These are phyloP conservation scores for Pardalotus punctatus DNA, from an alignment of 2,113 vertebrate genomes.

Conservation along the genomic window DNA sequence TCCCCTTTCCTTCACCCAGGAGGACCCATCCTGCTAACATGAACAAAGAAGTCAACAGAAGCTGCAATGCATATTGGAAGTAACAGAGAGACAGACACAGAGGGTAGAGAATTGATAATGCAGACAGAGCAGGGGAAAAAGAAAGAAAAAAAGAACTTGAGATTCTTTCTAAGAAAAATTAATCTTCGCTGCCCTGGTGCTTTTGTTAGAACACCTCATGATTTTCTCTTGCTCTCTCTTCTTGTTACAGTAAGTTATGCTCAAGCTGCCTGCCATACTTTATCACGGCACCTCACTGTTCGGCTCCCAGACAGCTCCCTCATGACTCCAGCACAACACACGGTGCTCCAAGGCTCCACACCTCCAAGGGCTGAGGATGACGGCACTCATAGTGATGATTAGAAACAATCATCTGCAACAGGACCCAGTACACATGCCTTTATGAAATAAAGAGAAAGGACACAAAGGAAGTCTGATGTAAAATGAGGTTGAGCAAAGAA, in stretches of 20 bases:
- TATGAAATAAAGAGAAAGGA: background rate
- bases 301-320: background rate
- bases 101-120: constrained; percentile 43
- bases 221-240: constrained; percentile 38
- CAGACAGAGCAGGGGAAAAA: background rate
- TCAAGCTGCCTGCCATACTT: background rate
- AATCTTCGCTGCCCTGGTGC: constrained; percentile 6
- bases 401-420: background rate
- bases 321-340: accelerated
- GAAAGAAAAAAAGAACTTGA: constrained; percentile 36
- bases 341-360: background rate
- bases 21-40: constrained; percentile 30
- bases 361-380: background rate
- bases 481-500: background rate
- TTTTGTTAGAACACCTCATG: constrained; percentile 58
- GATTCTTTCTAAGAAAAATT: constrained; percentile 61
- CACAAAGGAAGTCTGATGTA: background rate
- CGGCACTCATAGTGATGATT: accelerated
- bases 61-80: constrained; percentile 60
- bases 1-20: constrained; percentile 43
- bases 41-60: constrained; percentile 71
- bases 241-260: constrained; percentile 15
- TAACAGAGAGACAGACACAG: constrained; percentile 54
- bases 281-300: background rate
- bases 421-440: accelerated